Conservation (phyloP, 2,888 invertebrate genomes). For the Zaprionus obscuricornis region DNA sequence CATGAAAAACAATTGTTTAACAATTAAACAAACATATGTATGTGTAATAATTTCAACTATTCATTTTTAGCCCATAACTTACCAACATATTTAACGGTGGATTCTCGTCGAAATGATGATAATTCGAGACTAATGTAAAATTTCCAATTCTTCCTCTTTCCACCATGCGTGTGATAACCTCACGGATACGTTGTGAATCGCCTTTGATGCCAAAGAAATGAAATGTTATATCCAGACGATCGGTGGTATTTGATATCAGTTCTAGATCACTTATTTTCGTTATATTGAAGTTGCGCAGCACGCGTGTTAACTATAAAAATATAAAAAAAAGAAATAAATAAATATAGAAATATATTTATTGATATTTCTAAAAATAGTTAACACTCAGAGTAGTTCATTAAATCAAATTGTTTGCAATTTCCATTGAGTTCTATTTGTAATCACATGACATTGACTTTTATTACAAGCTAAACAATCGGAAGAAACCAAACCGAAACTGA, state of each 20-base stretch:
- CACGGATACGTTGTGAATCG: conserved; percentile 81
- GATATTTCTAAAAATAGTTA: background rate
- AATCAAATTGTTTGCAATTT: conserved; percentile 24
- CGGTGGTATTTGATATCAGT: conserved; percentile 86
- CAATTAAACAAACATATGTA: too few species aligned
- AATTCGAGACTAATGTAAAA: conserved; percentile 86
- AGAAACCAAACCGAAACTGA: too few species aligned
- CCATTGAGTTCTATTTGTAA: conserved; percentile 17
- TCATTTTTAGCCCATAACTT: conserved; percentile 57
- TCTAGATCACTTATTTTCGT: conserved; percentile 87
- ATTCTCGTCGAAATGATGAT: conserved; percentile 88
- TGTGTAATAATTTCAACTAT: too few species aligned
- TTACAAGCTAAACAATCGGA: conserved; percentile 7
- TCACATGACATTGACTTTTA: conserved; percentile 42
- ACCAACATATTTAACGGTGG: conserved; percentile 89
- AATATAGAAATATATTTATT: background rate
- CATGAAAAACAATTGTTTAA: too few species aligned
- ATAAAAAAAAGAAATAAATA: background rate
- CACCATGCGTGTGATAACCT: conserved; percentile 85
- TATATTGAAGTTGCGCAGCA: conserved; percentile 87
- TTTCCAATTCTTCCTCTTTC: conserved; percentile 86
- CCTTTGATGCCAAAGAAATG: conserved; percentile 84
- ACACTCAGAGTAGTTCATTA: conserved; percentile 15
- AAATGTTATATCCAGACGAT: conserved; percentile 85
- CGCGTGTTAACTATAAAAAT: conserved; percentile 86